Evolutionary conservation across 2,113 vertebrate species (phyloP).

Genomic region (Brachypodius melanocephalos): DNA sequence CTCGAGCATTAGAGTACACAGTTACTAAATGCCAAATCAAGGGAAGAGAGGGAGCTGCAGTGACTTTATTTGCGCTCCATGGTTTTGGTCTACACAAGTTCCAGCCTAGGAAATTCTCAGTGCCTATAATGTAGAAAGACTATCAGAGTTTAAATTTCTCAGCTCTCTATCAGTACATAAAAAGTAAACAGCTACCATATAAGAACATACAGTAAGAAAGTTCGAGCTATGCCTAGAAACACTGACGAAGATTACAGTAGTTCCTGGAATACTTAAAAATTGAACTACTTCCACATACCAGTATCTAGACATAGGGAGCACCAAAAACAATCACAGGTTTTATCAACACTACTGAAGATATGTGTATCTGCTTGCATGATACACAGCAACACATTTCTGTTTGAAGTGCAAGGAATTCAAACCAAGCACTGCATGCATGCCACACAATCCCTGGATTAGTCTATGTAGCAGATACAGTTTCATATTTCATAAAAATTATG

Average conservation of each 20-base stretch:
- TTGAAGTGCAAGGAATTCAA: neutral
- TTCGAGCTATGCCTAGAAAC: neutral
- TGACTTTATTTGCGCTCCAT: neutral
- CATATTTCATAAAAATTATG: neutral
- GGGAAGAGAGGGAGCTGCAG: neutral
- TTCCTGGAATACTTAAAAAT: neutral
- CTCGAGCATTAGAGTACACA: neutral
- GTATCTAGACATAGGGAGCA: neutral
- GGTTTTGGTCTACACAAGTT: neutral
- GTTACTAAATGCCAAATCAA: neutral
- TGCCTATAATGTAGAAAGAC: neutral
- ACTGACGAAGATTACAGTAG: neutral
- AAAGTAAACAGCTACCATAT: slow-evolving; percentile 2
- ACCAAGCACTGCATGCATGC: neutral
- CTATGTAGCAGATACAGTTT: neutral
- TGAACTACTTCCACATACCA: neutral
- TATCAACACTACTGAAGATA: neutral
- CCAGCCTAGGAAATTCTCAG: neutral
- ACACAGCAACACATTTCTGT: neutral
- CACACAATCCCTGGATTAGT: neutral
- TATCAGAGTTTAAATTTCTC: neutral
- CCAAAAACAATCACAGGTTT: neutral
- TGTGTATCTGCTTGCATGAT: neutral
- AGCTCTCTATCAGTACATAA: neutral
- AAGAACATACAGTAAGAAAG: neutral